Conservation (phyloP, 2,113 vertebrate genomes). For the Zosterops lateralis region DNA sequence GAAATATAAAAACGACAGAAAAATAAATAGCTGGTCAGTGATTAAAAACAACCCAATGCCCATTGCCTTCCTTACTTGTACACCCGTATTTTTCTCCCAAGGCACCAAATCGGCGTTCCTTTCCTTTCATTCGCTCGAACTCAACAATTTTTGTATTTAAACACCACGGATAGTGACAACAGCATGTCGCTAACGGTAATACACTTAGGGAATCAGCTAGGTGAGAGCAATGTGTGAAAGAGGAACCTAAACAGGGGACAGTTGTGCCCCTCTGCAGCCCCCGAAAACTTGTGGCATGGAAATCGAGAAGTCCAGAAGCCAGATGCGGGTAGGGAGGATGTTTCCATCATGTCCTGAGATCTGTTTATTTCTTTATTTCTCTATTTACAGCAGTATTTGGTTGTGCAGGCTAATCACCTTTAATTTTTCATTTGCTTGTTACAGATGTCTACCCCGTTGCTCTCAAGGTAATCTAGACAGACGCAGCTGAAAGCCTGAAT, state of each 20-base stretch:
- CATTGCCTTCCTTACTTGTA: not conserved
- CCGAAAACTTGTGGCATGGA: not conserved
- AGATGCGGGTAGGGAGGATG: not conserved
- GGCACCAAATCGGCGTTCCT: not conserved
- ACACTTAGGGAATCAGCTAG: not conserved
- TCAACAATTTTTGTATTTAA: not conserved
- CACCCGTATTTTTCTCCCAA: not conserved
- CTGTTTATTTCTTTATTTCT: slow-evolving; percentile 59
- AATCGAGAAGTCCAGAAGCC: not conserved
- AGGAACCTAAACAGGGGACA: not conserved
- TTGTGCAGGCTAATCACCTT: slow-evolving; percentile 76
- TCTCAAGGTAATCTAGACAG: slow-evolving; percentile 86
- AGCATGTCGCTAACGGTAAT: not conserved
- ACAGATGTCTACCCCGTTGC: slow-evolving; percentile 83
- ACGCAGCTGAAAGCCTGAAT: slow-evolving; percentile 88
- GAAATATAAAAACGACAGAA: not conserved
- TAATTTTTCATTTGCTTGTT: slow-evolving; percentile 89
- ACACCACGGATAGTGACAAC: not conserved
- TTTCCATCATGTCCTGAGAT: slow-evolving; percentile 27
- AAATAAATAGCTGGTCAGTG: not conserved
- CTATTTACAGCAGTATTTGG: slow-evolving; percentile 66
- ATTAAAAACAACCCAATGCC: not conserved
- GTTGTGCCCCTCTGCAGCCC: not conserved
- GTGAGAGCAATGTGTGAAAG: not conserved
- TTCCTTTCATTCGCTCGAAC: not conserved